These are phyloP conservation scores for Rhadina sibilatrix DNA, from an alignment of 2,113 vertebrate genomes.

Conservation along the genomic window DNA sequence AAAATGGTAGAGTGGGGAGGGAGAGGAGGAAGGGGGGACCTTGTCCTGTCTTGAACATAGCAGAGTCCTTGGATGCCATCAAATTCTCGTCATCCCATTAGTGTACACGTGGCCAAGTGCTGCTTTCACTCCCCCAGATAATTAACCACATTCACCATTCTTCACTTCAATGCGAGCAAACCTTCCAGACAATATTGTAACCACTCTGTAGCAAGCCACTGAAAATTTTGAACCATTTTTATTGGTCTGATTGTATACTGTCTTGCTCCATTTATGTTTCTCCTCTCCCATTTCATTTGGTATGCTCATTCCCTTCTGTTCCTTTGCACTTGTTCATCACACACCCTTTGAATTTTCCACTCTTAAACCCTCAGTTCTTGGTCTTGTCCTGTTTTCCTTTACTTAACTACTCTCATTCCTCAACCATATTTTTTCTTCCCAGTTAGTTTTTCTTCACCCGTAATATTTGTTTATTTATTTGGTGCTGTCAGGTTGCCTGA, in stretches of 20 bases:
- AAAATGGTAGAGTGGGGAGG: rapidly evolving
- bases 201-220: neutral
- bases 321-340: neutral
- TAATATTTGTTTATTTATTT: neutral
- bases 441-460: rapidly evolving
- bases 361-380: neutral
- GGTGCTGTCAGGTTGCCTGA: neutral
- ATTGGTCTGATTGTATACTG: neutral
- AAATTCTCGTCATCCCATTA: neutral
- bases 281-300: neutral
- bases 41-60: neutral
- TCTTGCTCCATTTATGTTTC: neutral
- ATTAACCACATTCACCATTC: neutral
- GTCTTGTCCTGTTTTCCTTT: neutral
- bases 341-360: neutral
- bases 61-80: neutral
- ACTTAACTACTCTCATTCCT: neutral
- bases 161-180: neutral
- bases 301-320: neutral
- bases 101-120: neutral
- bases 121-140: neutral
- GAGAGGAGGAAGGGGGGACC: neutral
- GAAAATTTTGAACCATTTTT: neutral
- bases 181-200: neutral
- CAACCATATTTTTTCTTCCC: neutral